Evolutionary conservation across 1,140 invertebrate genomes (phyloP).

Genomic region (Campoletis sonorensis): DNA sequence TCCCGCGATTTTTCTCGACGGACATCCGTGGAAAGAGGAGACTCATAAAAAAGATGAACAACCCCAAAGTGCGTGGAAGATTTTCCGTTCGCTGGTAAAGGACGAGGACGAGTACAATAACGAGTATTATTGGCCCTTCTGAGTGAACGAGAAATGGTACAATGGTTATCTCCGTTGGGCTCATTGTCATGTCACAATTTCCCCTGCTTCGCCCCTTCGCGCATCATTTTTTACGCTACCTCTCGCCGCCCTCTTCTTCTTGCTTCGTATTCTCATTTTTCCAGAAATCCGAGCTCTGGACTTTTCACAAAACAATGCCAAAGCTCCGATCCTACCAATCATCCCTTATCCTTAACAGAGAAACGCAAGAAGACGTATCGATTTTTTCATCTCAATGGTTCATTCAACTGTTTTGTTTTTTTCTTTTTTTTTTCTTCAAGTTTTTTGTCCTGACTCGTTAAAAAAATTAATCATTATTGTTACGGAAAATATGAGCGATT

Average conservation of each 20-base stretch:
- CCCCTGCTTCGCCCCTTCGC: conserved; percentile 36
- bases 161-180: conserved; percentile 57
- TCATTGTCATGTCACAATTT: conserved; percentile 57
- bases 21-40: too few relatives aligned
- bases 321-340: background rate
- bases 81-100: too few relatives aligned
- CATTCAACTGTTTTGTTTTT: too few relatives aligned
- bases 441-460: too few relatives aligned
- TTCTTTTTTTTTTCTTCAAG: too few relatives aligned
- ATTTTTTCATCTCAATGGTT: too few relatives aligned
- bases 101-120: conserved; percentile 3
- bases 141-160: conserved; percentile 44
- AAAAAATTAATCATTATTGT: too few relatives aligned
- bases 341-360: background rate
- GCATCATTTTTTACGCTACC: conserved; percentile 35
- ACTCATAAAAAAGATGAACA: too few relatives aligned
- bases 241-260: conserved; percentile 7
- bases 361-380: background rate
- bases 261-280: conserved; percentile 35
- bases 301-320: background rate
- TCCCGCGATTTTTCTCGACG: too few relatives aligned
- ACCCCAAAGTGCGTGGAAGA: too few relatives aligned
- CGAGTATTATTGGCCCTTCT: conserved; percentile 18
- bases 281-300: conserved; percentile 43
- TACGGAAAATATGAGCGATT: too few relatives aligned